These are phyloP conservation scores for Hipparchia sbordonii DNA, from an alignment of 2,888 invertebrate genomes.

Conservation along the genomic window DNA sequence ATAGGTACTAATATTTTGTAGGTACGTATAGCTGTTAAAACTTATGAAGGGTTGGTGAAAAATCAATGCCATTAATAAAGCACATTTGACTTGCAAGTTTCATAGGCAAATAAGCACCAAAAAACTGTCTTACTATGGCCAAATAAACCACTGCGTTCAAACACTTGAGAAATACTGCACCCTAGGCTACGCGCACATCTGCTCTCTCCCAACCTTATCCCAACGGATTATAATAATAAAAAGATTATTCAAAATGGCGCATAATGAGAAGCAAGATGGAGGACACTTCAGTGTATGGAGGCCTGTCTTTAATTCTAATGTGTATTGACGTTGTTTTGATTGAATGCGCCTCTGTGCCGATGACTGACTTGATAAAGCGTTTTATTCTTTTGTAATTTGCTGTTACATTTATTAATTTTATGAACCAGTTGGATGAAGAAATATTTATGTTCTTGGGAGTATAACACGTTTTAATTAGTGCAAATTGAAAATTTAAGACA, in stretches of 20 bases:
- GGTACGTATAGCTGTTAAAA: too few relatives aligned
- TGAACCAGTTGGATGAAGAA: too few relatives aligned
- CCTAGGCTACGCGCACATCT: constrained; percentile 63
- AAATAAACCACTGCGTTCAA: constrained; percentile 38
- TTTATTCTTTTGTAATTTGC: constrained; percentile 8
- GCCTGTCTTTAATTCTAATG: constrained; percentile 32
- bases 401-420: constrained; percentile 8
- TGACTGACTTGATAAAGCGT: background rate
- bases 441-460: too few relatives aligned
- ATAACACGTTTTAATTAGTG: too few relatives aligned
- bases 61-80: too few relatives aligned
- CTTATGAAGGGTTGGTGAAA: too few relatives aligned
- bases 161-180: constrained; percentile 50
- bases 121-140: constrained; percentile 11
- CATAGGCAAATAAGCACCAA: background rate
- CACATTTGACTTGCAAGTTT: too few relatives aligned
- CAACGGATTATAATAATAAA: constrained; percentile 62
- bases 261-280: constrained; percentile 68
- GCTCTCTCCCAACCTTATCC: constrained; percentile 49
- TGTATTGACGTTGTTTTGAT: constrained; percentile 25
- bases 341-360: constrained; percentile 11
- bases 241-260: constrained; percentile 56
- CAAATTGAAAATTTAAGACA: too few relatives aligned
- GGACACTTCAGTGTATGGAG: constrained; percentile 37
- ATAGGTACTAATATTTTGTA: too few relatives aligned